phyloP scores from a whole-genome alignment of 2,888 invertebrate genomes.

The Syrphus vitripennis region DNA sequence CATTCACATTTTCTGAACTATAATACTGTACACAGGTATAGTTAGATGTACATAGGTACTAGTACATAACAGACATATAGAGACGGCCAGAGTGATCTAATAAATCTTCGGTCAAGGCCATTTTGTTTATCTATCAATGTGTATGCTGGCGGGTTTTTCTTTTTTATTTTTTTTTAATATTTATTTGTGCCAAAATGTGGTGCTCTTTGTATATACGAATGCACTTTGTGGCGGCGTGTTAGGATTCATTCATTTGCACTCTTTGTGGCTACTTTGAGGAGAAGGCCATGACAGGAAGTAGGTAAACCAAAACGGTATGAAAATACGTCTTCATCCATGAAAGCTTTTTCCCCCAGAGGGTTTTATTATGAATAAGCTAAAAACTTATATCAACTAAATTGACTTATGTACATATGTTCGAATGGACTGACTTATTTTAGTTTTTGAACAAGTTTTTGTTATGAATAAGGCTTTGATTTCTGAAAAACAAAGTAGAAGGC shows the following conservation, averaged over 20 bases:
- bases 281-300: background rate
- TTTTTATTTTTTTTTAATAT: background rate
- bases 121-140: conserved; percentile 22
- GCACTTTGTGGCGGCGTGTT: background rate
- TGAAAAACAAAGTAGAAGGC: too few species aligned
- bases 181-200: conserved; percentile 19
- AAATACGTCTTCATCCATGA: background rate
- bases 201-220: conserved; percentile 25
- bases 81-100: conserved; percentile 17
- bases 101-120: conserved; percentile 68
- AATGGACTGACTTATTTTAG: too few species aligned
- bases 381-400: too few species aligned
- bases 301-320: background rate
- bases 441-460: too few species aligned
- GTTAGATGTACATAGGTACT: background rate
- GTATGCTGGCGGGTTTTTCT: background rate
- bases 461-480: too few species aligned
- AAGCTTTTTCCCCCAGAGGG: background rate
- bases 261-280: conserved; percentile 43
- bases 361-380: too few species aligned
- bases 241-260: conserved; percentile 37
- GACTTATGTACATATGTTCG: too few species aligned
- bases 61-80: background rate
- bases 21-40: background rate
- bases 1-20: conserved; percentile 4